Evolutionary conservation across 2,797 vertebrate genomes (phyloP).

Genomic region (Myotis planiceps): DNA sequence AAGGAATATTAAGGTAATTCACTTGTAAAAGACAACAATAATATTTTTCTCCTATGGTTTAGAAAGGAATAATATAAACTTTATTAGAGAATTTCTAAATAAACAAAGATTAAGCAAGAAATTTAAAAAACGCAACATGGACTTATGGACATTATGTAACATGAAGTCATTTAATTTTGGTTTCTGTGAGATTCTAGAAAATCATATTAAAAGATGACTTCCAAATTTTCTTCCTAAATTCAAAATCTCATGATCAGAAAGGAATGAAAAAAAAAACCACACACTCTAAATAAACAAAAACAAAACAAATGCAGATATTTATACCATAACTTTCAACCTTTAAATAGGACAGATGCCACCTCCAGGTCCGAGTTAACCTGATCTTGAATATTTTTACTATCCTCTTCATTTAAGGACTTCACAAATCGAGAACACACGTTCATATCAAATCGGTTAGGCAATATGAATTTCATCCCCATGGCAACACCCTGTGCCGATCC

Average conservation of each 20-base stretch:
- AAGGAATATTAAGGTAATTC: neutral
- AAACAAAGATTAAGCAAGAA: neutral
- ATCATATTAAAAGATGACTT: slow-evolving; percentile 26
- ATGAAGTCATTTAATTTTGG: slow-evolving; percentile 36
- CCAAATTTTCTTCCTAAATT: slow-evolving; percentile 24
- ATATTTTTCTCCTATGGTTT: slow-evolving; percentile 37
- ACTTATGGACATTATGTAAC: neutral
- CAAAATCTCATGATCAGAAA: slow-evolving; percentile 38
- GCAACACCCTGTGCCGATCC: slow-evolving; percentile 91
- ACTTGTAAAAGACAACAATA: slow-evolving; percentile 1
- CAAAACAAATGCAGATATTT: slow-evolving; percentile 62
- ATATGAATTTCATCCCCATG: slow-evolving; percentile 98
- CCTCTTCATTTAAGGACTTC: slow-evolving; percentile 98
- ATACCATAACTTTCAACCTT: slow-evolving; percentile 91
- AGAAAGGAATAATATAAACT: slow-evolving; percentile 30
- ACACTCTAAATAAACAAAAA: slow-evolving; percentile 17
- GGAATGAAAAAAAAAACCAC: neutral
- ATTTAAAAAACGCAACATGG: neutral
- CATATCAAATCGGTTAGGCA: slow-evolving; percentile 99
- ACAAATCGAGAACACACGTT: slow-evolving; percentile 98
- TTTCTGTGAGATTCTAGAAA: slow-evolving; percentile 56
- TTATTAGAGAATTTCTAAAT: slow-evolving; percentile 32
- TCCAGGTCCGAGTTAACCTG: slow-evolving; percentile 99
- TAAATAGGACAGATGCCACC: slow-evolving; percentile 98
- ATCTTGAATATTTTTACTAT: slow-evolving; percentile 99